Evolutionary conservation across 2,797 vertebrate species (phyloP), one percentile per base, ranked within the genome.

Genomic region (Catostomus latipinnis): DNA sequence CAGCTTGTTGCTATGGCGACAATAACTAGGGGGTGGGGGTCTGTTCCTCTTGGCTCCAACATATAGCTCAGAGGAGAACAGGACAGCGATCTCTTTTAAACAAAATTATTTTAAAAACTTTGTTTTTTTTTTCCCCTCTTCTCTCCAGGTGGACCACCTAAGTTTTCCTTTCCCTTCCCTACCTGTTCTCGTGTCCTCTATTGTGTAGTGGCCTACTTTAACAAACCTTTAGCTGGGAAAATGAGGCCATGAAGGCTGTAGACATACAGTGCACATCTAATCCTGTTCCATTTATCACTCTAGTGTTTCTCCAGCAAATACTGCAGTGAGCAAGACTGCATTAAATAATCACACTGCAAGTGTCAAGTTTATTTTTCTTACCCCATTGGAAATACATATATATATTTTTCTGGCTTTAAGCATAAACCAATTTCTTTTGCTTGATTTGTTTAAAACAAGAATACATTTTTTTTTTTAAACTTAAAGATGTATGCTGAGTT

Each of bases 121-220:
- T 22, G 22, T 22, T 22, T 54, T 22, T 9, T 48, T 56, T 18
- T 18, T 18, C 16, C 16, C 10, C 3, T 63, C 1, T 18, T 14
- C 46, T 56, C 56, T 14, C 9, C 16, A 12, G 65, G 13, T 6
- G 13, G 53, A 43, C 48, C 46, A 61, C 13, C 58, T 57, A 34
- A 34, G 34, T 71, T 46, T 6, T 53, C 49, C 46, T 46, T 22
- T 10, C 16, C 54, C 46, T 52, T 52, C 56, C 22, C 60, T 62
- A 74, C 73, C 62, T 81, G 80, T 72, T 76, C 82, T 71, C 69
- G 74, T 75, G 80, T 53, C 57, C 63, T 67, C 12, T 48, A 58
- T 14, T 8, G 48, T 62, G 70, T 43, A 34, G 22, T 78, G 71
- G 46, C 79, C 80, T 71, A 79, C 66, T 74, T 84, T 10, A 48